Evolutionary conservation across 1,140 invertebrate genomes (phyloP).

Genomic region (Rhagoletis pomonella): DNA sequence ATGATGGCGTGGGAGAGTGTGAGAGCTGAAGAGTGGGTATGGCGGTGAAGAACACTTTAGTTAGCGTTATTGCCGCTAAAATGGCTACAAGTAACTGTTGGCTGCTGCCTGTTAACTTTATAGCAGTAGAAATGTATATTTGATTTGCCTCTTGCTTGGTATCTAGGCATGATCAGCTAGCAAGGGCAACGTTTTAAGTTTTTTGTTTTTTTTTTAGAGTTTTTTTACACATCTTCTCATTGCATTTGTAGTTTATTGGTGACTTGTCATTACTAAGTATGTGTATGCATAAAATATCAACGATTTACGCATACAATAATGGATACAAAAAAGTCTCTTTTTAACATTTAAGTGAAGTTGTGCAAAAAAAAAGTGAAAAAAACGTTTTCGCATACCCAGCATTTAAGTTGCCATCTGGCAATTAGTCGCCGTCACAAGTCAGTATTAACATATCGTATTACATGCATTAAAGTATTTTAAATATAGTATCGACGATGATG

Average conservation of each 20-base stretch:
- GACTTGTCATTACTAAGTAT: constrained; percentile 36
- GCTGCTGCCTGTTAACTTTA: constrained; percentile 22
- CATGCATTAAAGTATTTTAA: constrained; percentile 42
- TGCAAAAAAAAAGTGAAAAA: constrained; percentile 21
- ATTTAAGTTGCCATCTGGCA: constrained; percentile 49
- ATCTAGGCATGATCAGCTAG: neutral
- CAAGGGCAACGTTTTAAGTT: neutral
- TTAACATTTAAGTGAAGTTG: neutral
- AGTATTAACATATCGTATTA: constrained; percentile 44
- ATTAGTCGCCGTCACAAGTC: constrained; percentile 40
- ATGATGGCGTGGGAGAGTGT: constrained; percentile 15
- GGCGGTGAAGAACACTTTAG: neutral
- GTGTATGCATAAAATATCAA: constrained; percentile 28
- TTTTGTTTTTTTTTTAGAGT: neutral
- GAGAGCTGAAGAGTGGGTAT: neutral
- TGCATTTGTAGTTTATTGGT: constrained; percentile 18
- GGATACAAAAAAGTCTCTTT: neutral
- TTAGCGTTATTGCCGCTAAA: neutral
- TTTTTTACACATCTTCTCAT: neutral
- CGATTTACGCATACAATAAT: constrained; percentile 25
- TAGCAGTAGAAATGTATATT: constrained; percentile 41
- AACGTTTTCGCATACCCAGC: neutral
- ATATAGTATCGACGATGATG: constrained; percentile 13
- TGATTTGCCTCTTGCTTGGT: neutral
- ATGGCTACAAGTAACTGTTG: constrained; percentile 1